Evolutionary conservation across 1,140 invertebrate genomes (phyloP).

Genomic region (Metopolophium dirhodum): DNA sequence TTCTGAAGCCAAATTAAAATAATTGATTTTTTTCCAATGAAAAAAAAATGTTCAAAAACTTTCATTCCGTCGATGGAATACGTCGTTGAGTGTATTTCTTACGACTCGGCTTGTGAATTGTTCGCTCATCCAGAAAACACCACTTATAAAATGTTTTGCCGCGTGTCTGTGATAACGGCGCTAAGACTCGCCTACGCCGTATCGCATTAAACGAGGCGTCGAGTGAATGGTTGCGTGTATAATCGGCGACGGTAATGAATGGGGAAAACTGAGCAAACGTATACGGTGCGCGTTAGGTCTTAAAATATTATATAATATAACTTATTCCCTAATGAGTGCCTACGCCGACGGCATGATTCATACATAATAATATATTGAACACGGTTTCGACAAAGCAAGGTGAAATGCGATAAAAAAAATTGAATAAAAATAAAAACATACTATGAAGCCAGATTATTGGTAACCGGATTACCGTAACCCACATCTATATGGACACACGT

Average conservation of each 20-base stretch:
- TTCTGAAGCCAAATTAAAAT: neutral
- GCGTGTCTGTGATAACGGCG: conserved; percentile 4
- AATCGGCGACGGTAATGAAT: conserved; percentile 16
- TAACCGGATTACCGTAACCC: neutral
- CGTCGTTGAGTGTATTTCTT: neutral
- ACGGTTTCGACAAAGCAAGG: neutral
- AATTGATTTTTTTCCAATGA: neutral
- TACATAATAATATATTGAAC: neutral
- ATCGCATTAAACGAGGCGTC: conserved; percentile 45
- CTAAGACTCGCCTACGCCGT: neutral
- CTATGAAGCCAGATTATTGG: neutral
- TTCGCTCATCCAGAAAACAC: conserved; percentile 3
- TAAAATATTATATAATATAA: conserved; percentile 24
- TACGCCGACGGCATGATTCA: neutral
- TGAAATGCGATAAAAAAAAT: neutral
- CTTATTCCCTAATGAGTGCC: conserved; percentile 8
- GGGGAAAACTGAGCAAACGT: neutral
- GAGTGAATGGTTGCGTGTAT: conserved; percentile 16
- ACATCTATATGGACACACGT: neutral
- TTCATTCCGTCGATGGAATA: neutral
- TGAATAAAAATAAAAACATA: neutral
- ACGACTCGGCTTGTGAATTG: neutral
- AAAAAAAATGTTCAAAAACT: neutral
- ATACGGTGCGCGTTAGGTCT: neutral
- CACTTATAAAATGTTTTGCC: neutral